A percentile compares a stretch with the other conserved stretches of the same genome.
phyloP scores from a whole-genome alignment of 2,888 invertebrate species.

The Tipula unca region DNA sequence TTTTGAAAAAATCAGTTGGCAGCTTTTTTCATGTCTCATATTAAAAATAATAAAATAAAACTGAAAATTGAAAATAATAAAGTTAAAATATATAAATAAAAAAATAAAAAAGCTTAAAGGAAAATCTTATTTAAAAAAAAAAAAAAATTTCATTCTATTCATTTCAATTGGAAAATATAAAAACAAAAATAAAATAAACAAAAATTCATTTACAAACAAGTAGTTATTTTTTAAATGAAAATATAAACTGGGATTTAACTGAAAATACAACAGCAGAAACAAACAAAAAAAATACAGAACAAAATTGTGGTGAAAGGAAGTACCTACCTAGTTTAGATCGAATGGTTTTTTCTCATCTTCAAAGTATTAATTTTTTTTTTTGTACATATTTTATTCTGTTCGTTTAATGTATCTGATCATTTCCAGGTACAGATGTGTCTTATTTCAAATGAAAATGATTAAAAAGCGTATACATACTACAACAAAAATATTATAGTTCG shows the following conservation, averaged over 20 bases:
- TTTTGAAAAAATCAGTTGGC: background rate
- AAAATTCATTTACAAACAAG: background rate
- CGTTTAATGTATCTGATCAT: background rate
- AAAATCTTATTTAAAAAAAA: background rate
- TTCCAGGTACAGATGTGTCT: background rate
- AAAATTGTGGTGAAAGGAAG: background rate
- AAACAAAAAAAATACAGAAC: background rate
- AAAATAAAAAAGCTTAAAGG: background rate
- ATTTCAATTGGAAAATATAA: conserved; percentile 3
- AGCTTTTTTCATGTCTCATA: background rate
- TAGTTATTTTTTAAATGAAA: background rate
- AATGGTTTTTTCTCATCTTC: background rate
- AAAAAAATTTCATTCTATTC: background rate
- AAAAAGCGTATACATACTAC: background rate
- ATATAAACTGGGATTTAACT: background rate
- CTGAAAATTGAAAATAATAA: background rate
- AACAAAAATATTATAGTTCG: background rate
- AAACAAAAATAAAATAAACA: background rate
- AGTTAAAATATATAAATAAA: background rate
- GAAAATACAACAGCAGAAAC: background rate
- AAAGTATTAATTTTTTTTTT: background rate
- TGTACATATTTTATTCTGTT: background rate
- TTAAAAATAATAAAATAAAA: background rate
- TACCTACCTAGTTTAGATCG: background rate
- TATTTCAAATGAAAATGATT: background rate